Conservation (phyloP, 2,888 invertebrate genomes). For the Amitus sp. region DNA sequence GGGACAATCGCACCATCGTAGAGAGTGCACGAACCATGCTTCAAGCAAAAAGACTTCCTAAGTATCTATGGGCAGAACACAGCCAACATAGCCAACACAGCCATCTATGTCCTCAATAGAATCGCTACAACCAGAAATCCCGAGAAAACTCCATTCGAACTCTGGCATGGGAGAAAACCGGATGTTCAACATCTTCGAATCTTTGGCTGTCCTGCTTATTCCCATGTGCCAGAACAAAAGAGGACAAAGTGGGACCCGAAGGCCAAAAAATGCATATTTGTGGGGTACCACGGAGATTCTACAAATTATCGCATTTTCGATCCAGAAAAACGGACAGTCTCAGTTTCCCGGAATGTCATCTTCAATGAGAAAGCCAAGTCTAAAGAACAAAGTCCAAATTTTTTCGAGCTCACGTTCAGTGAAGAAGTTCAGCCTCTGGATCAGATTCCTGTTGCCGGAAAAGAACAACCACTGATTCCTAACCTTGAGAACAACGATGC, state of each 20-base stretch:
- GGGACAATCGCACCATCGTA: slow-evolving; percentile 17
- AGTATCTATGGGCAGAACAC: slow-evolving; percentile 35
- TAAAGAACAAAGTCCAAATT: too few relatives aligned
- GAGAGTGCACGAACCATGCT: slow-evolving; percentile 35
- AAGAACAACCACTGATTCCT: too few relatives aligned
- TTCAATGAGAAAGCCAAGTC: too few relatives aligned
- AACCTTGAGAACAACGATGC: too few relatives aligned
- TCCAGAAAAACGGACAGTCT: too few relatives aligned
- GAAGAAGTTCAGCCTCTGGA: too few relatives aligned
- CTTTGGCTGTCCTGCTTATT: slow-evolving; percentile 25
- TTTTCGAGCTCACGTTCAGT: too few relatives aligned
- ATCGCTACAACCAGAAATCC: slow-evolving; percentile 16
- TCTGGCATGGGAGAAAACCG: slow-evolving; percentile 32
- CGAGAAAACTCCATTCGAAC: slow-evolving; percentile 21
- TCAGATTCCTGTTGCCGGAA: too few relatives aligned
- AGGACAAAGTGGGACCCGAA: neutral
- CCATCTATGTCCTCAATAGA: slow-evolving; percentile 22
- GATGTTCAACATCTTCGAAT: slow-evolving; percentile 24
- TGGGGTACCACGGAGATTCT: too few relatives aligned
- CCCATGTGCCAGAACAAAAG: neutral
- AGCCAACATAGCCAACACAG: slow-evolving; percentile 30
- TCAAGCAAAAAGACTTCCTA: slow-evolving; percentile 22
- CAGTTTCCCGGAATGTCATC: too few relatives aligned
- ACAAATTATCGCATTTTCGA: too few relatives aligned
- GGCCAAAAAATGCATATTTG: too few relatives aligned